Base-by-base conservation (phyloP, 2,797 vertebrate genomes). In the Megaceryle alcyon region DNA sequence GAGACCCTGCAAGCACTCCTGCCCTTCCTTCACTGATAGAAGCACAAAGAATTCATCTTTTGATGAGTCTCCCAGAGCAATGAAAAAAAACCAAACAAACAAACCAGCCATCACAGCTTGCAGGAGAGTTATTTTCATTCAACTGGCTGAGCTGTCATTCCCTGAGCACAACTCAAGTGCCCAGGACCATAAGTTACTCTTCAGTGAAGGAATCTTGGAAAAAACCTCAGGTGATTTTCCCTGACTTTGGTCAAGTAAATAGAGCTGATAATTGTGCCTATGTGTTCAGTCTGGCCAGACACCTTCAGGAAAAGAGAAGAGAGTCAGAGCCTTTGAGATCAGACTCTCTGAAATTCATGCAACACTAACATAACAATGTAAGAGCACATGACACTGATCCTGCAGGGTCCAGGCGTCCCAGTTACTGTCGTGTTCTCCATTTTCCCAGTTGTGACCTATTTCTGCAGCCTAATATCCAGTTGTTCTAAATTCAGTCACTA, bases 391-490 rank as follows among this genome's bases (percentile, higher is more conserved):
- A 93, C 68, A n/a, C 10, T 44, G 82, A 73, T 46, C 51, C 86
- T 75, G 60, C 51, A 86, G 60, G 41, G 77, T 82, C 77, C 68
- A 82, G 23, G 70, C 0, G 10, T 60, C 56, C 73, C 77, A 91
- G 60, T 86, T 91, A 65, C 33, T 29, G 59, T 15, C 56, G 64
- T 43, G 12, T 33, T 88, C 66, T 91, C 44, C 8, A 5, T 80
- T 60, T 90, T 41, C 82, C 86, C 70, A 68, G 18, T 25, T 88
- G 66, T 59, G 80, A 63, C 75, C 94, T 85, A 75, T 28, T 96
- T 96, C 86, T 85, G 33, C 49, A 90, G 61, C 39, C 73, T 37
- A 82, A 88, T 73, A 91, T 7, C 22, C 82, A 25, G 18, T 83
- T 77, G 48, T 75, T 61, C 79, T 39, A 39, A 31, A 90, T 25